Conservation (phyloP, 2,113 vertebrate genomes). For the Loxodonta africana region DNA sequence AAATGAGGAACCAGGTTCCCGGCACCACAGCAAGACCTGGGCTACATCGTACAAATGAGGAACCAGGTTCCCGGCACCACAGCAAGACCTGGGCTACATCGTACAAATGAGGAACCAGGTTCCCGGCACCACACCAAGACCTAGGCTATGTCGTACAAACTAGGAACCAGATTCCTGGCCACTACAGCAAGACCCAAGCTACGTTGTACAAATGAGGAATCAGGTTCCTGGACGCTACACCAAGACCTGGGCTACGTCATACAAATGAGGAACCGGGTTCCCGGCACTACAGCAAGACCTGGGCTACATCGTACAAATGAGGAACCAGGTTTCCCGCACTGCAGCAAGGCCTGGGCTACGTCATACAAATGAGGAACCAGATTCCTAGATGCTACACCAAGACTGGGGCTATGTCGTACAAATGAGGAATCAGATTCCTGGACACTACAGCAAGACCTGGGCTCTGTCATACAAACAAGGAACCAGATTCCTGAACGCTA, state of each 20-base stretch:
- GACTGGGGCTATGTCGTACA: neutral
- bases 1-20: neutral
- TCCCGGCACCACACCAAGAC: neutral
- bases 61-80: neutral
- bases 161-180: neutral
- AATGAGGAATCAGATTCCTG: neutral
- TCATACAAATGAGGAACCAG: neutral
- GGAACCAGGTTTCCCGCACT: neutral
- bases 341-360: neutral
- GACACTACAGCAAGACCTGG: neutral
- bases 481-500: neutral
- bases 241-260: neutral
- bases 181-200: neutral
- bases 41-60: fast-evolving
- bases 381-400: neutral
- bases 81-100: neutral
- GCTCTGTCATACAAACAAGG: fast-evolving
- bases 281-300: neutral
- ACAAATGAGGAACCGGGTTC: neutral
- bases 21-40: neutral
- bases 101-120: neutral
- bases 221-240: neutral
- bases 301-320: neutral
- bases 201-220: neutral
- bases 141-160: fast-evolving